Evolutionary conservation across 2,888 invertebrate genomes (phyloP), one percentile per base, ranked within the genome.

Genomic region (Thecocarcelia acutangulata): DNA sequence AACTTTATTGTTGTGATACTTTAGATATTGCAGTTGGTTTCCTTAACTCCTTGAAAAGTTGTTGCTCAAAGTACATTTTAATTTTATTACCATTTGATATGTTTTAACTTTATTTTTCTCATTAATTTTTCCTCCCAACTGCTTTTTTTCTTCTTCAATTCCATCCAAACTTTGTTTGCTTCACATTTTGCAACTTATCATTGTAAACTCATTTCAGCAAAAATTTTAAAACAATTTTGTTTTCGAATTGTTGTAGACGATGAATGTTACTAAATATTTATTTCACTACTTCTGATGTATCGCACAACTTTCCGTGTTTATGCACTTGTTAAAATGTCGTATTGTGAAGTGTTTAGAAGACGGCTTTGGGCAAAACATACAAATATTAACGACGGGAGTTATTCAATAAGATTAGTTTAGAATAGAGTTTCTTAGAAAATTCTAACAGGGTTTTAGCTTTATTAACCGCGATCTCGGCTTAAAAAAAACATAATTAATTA

Each of bases 61-160:
- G 69, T 70, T 78, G 46, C 56, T 56, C 15, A 56, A 79, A 63
- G 54, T 68, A 54, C 61, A 61, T 74, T 81, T 72, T 61, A 70
- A 69, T 77, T 78, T 78, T 78, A 50, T 78, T 70, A 59, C 78
- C 78, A 78, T 78, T 64, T 52, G 78, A 72, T 78, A 72, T 42
- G 40, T 12, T 68, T 54, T 11, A 74, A 63, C 40, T 74, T 80
- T 80, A 73, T 80, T 80, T 77, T 70, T 74, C 28, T 63, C 11
- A 19, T 63, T 68, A 64, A 56, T 42, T 72, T 24, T 11, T 52
- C 33, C 37, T 61, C 37, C 33, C 52, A 63, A 56, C 52, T 33
- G 76, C 78, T 83, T 83, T 82, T 83, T 83, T 82, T 44, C 80
- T 73, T 77, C 78, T 70, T 66, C 66, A 64, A 4, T 70, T 81